A percentile compares a stretch with the other conserved stretches of the same genome.
Conservation (phyloP, 2,797 vertebrate species). For the Hirundo rustica region DNA sequence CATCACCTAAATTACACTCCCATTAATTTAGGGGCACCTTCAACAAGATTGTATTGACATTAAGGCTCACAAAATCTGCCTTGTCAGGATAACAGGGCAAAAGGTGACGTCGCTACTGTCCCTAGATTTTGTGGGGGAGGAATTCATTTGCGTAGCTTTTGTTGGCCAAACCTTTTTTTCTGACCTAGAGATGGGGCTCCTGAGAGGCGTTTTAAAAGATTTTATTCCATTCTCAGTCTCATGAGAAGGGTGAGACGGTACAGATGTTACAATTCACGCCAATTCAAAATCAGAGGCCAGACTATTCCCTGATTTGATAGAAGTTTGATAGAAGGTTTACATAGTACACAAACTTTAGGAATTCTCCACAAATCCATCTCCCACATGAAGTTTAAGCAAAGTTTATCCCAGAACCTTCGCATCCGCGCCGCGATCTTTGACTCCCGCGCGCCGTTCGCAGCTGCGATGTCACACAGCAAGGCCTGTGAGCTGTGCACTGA, state of each 20-base stretch:
- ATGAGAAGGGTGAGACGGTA: neutral
- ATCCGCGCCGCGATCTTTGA: fast-evolving
- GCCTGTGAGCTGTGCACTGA: neutral
- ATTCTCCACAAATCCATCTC: neutral
- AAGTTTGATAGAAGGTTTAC: neutral
- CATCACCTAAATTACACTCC: neutral
- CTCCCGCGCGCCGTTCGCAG: neutral
- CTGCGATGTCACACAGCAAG: neutral
- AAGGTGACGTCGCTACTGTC: neutral
- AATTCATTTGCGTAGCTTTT: neutral
- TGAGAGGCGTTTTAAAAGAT: neutral
- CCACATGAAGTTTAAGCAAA: neutral
- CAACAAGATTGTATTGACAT: neutral
- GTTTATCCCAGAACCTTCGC: neutral
- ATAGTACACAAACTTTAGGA: neutral
- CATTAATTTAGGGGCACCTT: neutral
- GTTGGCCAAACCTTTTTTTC: neutral
- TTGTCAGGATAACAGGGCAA: neutral
- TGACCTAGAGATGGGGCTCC: neutral
- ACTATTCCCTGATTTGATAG: neutral
- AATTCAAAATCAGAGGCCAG: neutral
- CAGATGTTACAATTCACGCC: neutral
- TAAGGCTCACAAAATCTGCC: neutral
- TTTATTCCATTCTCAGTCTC: neutral
- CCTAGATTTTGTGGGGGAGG: neutral